Conservation (phyloP, 2,113 vertebrate genomes). For the Malurus melanocephalus region DNA sequence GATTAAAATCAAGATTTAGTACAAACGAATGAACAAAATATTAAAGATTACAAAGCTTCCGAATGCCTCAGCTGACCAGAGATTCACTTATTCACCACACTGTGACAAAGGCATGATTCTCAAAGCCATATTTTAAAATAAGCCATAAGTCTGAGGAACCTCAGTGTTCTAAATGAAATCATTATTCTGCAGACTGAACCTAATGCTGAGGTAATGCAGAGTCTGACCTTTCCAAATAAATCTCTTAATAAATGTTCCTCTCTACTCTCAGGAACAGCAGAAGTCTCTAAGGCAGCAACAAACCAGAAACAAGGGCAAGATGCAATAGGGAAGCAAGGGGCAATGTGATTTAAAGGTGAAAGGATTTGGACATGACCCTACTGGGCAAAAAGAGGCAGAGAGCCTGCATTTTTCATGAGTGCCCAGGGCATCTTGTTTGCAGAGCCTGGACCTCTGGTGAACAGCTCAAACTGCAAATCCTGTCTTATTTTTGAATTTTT, state of each 20-base stretch:
- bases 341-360: conserved; percentile 38
- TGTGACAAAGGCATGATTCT: background rate
- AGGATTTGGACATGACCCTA: conserved; percentile 22
- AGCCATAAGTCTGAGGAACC: background rate
- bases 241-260: conserved; percentile 37
- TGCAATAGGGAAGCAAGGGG: conserved; percentile 2
- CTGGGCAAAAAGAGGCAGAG: background rate
- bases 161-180: conserved; percentile 40
- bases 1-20: background rate
- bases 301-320: conserved; percentile 14
- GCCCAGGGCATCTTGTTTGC: conserved; percentile 9
- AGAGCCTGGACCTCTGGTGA: background rate
- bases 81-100: background rate
- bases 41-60: background rate
- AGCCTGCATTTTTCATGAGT: conserved; percentile 34
- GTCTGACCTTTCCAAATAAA: conserved; percentile 59
- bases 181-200: conserved; percentile 54
- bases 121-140: conserved; percentile 32
- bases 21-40: background rate
- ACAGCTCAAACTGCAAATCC: background rate
- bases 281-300: conserved; percentile 35
- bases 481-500: background rate
- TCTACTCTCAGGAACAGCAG: conserved; percentile 11
- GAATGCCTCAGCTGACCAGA: background rate
- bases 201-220: conserved; percentile 53